Conservation (phyloP, 2,113 vertebrate species). For the Sturnus vulgaris region DNA sequence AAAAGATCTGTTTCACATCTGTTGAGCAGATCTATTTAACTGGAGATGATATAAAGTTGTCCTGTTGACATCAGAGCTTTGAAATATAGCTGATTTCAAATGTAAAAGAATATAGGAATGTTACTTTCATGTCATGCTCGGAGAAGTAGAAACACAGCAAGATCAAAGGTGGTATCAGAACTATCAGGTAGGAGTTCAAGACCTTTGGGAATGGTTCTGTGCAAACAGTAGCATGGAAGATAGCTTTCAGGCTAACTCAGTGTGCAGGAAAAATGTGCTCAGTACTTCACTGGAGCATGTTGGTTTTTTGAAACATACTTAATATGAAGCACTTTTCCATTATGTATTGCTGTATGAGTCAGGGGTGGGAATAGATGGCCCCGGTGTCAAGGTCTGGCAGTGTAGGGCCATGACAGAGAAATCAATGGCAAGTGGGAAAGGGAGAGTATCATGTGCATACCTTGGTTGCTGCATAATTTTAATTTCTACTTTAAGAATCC, state of each 20-base stretch:
- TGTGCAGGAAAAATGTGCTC: neutral
- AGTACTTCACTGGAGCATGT: neutral
- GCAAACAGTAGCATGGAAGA: neutral
- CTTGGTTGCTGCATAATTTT: neutral
- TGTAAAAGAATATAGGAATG: conserved; percentile 1
- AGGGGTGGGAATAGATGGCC: neutral
- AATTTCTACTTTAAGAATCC: neutral
- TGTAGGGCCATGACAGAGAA: neutral
- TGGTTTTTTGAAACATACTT: neutral
- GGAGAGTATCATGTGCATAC: neutral
- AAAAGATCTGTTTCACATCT: conserved; percentile 26
- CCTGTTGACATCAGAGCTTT: conserved; percentile 35
- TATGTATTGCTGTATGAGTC: neutral
- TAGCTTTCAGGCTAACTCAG: neutral
- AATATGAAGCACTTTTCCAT: neutral
- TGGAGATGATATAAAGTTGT: conserved; percentile 13
- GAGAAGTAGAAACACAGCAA: neutral
- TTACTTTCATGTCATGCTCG: conserved; percentile 16
- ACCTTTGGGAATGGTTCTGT: neutral
- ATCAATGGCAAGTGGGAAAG: neutral
- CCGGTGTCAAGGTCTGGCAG: neutral
- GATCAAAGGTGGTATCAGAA: neutral
- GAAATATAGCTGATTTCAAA: conserved; percentile 27
- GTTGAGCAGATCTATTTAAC: conserved; percentile 36
- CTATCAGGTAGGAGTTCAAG: conserved; percentile 3